These are phyloP conservation scores for Tychaedon coryphoeus DNA, from an alignment of 2,113 vertebrate species.

Conservation along the genomic window DNA sequence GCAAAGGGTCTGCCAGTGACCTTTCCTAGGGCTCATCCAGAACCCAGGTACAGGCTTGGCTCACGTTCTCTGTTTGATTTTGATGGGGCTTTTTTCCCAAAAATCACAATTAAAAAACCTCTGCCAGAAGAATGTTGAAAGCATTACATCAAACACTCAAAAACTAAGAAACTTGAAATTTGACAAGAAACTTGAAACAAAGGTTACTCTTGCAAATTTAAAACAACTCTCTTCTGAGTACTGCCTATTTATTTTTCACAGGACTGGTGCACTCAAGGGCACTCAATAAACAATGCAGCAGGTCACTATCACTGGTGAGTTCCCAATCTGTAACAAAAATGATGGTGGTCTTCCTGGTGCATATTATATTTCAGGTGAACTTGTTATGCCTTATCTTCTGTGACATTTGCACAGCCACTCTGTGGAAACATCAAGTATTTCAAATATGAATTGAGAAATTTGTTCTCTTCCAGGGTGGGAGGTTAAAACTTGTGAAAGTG, in stretches of 20 bases:
- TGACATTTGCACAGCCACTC: neutral
- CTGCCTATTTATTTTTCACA: slow-evolving; percentile 37
- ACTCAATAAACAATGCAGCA: neutral
- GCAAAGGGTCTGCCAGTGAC: neutral
- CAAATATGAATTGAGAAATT: slow-evolving; percentile 20
- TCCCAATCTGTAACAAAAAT: neutral
- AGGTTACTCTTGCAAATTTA: neutral
- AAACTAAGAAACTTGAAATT: neutral
- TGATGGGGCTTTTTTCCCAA: neutral
- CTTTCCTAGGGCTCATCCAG: neutral
- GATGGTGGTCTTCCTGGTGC: neutral
- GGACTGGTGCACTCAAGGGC: neutral
- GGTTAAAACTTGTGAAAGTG: neutral
- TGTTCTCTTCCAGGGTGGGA: neutral
- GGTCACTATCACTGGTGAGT: neutral
- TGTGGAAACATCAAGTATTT: neutral
- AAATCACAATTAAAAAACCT: neutral
- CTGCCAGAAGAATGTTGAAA: neutral
- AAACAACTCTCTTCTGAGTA: neutral
- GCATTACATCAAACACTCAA: neutral
- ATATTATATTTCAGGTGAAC: neutral
- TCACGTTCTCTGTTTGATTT: neutral
- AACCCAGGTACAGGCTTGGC: neutral
- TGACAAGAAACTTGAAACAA: neutral
- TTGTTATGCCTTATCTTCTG: neutral